Base-by-base conservation (phyloP, 2,113 vertebrate genomes). In the Capreolus pygargus region DNA sequence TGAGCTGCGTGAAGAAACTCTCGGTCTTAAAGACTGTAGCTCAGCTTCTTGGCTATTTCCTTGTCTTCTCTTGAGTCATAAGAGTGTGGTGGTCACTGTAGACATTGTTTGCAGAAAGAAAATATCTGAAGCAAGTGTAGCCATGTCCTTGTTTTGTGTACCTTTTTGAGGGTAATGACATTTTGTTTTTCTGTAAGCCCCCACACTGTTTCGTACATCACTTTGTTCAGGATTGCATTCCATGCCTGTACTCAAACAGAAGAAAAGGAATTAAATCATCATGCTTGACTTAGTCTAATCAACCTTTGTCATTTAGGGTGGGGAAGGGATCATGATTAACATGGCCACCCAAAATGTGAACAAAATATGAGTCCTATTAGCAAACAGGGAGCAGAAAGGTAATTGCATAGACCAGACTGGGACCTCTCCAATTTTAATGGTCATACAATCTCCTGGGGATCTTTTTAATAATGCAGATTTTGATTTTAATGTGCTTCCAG, bases 261-360 rank as follows among this genome's bases (percentile, higher is more conserved):
- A 67, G 64, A 81, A 55, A 81, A 45, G 23, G 57, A 88, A 95
- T 95, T 92, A 94, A 93, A 94, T 96, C 61, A 60, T 55, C 47
- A 60, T 88, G 88, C 88, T 86, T 97, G 89, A 57, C 36, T 88
- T 98, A 82, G 54, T 94, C 70, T 96, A 95, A 96, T 92, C 94
- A 97, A 74, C 79, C 21, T 96, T 84, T 50, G 39, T 92, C n/a
- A 54, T 86, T 33, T 11, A 11, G 7, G 79, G 33, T 36, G 57
- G 2, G n/a, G 19, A 84, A 95, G 36, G 58, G 43, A 86, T 90
- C 60, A 36, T 30, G 58, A 96, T 95, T 96, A 87, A 82, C 45
- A 45, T 47, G 85, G 76, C 90, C 94, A 92, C 60, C 74, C 64
- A 82, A 90, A 90, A 82, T 36, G 90, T 85, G 43, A 95, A 55